phyloP scores from a whole-genome alignment of 2,797 vertebrate genomes.

The Sylvilagus floridanus region DNA sequence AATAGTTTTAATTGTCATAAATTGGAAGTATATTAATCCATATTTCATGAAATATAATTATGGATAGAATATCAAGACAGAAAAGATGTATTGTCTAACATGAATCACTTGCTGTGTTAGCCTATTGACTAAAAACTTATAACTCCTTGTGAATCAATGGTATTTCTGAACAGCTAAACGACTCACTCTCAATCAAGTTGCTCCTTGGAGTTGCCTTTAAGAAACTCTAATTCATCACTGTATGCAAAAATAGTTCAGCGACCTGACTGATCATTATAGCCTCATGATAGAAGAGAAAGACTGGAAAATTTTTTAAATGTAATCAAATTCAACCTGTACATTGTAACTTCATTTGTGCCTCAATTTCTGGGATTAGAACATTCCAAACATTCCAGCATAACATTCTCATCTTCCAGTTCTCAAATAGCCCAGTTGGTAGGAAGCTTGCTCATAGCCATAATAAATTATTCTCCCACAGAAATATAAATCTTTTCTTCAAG shows the following conservation, averaged over 20 bases:
- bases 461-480: conserved; percentile 89
- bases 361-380: not conserved
- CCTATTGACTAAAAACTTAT: not conserved
- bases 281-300: conserved; percentile 2
- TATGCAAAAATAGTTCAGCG: not conserved
- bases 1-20: not conserved
- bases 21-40: not conserved
- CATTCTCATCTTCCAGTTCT: conserved; percentile 76
- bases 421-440: conserved; percentile 74
- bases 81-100: not conserved
- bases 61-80: not conserved
- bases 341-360: not conserved
- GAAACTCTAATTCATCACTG: not conserved
- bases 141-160: not conserved
- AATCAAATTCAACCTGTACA: not conserved
- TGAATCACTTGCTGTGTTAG: not conserved
- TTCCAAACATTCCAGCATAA: conserved; percentile 70
- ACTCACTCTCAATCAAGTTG: not conserved
- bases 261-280: conserved; percentile 23
- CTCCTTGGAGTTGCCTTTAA: not conserved
- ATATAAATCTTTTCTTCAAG: conserved; percentile 87
- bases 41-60: not conserved
- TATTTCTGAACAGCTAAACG: not conserved
- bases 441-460: conserved; percentile 83
- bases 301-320: not conserved